Conservation (phyloP, 2,888 invertebrate genomes). For the Rhogogaster chlorosoma region DNA sequence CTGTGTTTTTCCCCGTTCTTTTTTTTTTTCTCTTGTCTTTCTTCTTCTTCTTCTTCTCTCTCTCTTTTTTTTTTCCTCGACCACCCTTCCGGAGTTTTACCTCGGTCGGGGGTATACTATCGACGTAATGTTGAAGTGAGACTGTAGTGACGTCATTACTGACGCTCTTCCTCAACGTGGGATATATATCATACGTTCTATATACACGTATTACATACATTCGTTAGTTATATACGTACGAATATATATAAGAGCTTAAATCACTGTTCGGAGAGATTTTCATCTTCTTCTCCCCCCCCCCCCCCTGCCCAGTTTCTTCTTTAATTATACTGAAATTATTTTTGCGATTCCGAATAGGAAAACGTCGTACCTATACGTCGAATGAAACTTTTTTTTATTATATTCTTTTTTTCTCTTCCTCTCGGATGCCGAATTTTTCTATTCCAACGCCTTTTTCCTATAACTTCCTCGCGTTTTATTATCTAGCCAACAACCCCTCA, state of each 20-base stretch:
- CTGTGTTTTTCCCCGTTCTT: background rate
- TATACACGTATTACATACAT: background rate
- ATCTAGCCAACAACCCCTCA: conserved; percentile 19
- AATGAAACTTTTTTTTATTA: no score
- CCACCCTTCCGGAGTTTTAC: background rate
- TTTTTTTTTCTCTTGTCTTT: background rate
- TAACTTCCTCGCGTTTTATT: conserved; percentile 5
- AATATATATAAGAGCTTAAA: no score
- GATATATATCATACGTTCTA: background rate
- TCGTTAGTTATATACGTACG: background rate
- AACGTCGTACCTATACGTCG: background rate
- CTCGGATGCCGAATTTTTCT: background rate
- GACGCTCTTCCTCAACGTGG: conserved; percentile 1
- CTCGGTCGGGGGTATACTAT: conserved; percentile 34
- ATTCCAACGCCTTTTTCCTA: background rate
- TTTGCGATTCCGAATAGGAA: background rate
- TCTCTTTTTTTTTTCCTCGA: background rate
- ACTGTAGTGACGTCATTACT: conserved; percentile 48
- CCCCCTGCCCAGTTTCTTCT: no score
- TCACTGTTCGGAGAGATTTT: no score
- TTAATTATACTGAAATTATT: no score
- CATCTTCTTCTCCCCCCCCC: no score
- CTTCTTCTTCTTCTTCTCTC: background rate
- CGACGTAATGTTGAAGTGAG: conserved; percentile 46
- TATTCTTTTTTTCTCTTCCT: background rate